These are phyloP conservation scores for Semnornis frantzii DNA, from an alignment of 2,113 vertebrate species.

Conservation along the genomic window DNA sequence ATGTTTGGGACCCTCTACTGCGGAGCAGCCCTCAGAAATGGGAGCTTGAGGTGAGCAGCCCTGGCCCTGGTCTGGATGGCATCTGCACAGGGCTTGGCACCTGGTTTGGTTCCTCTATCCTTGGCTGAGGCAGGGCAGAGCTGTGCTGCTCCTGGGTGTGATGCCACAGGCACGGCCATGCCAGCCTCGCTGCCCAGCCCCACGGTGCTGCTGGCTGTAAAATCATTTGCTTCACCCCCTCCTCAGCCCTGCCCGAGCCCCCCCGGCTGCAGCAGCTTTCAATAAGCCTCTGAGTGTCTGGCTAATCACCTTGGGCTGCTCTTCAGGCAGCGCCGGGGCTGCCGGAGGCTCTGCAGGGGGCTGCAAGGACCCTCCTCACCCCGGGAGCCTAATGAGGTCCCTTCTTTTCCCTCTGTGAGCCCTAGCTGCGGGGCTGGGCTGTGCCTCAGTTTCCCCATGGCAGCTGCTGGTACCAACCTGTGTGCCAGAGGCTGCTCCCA, in stretches of 20 bases:
- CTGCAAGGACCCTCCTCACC: not conserved
- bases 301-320: constrained; percentile 47
- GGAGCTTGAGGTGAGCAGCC: not conserved
- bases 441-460: not conserved
- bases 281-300: constrained; percentile 31
- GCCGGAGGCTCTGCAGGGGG: not conserved
- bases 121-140: accelerated
- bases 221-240: not conserved
- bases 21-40: not conserved
- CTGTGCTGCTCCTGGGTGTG: not conserved
- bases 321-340: not conserved
- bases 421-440: accelerated
- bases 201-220: not conserved
- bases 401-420: not conserved
- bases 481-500: accelerated
- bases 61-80: not conserved
- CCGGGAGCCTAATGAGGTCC: not conserved
- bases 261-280: constrained; percentile 30
- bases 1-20: not conserved
- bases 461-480: not conserved
- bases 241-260: not conserved
- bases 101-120: not conserved
- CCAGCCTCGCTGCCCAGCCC: not conserved
- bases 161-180: not conserved
- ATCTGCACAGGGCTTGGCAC: accelerated